Percentiles rank a stretch among this genome's conserved stretches.
These are phyloP conservation scores for Trachelus iudaicus DNA, from an alignment of 2,888 invertebrate genomes.

Conservation along the genomic window DNA sequence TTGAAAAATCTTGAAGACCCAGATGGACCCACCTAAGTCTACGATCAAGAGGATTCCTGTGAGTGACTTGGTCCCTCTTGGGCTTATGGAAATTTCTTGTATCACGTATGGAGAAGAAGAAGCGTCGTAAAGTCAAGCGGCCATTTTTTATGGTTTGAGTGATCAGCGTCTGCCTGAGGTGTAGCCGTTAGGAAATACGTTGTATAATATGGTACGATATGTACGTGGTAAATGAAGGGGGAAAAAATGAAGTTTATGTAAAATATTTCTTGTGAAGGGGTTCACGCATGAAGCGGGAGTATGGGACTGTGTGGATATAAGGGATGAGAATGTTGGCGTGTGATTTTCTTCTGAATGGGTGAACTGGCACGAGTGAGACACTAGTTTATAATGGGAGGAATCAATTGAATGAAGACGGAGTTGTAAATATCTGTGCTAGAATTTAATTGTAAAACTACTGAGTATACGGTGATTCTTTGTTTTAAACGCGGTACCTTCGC, in stretches of 20 bases:
- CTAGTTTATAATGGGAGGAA: constrained; percentile 7
- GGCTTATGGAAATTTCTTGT: no score
- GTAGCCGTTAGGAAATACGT: constrained; percentile 19
- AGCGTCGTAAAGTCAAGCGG: no score
- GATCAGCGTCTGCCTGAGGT: no score
- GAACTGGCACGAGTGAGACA: no score
- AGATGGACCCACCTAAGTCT: not conserved
- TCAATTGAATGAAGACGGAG: constrained; percentile 28
- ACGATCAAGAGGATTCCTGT: no score
- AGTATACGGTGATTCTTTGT: constrained; percentile 43
- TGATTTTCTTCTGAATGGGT: no score
- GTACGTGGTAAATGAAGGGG: constrained; percentile 8
- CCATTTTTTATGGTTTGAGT: no score
- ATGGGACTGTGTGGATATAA: no score
- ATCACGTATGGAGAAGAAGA: no score
- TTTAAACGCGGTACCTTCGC: constrained; percentile 25
- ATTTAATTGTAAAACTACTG: constrained; percentile 37
- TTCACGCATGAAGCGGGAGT: no score
- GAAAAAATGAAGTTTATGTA: constrained; percentile 40
- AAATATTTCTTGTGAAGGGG: constrained; percentile 47
- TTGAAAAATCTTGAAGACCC: not conserved
- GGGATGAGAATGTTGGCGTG: no score
- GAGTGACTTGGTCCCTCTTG: no score
- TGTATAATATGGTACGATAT: constrained; percentile 41
- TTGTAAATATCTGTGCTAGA: constrained; percentile 48